Base-by-base conservation (phyloP, 2,797 vertebrate species). In the Sardinella longiceps region DNA sequence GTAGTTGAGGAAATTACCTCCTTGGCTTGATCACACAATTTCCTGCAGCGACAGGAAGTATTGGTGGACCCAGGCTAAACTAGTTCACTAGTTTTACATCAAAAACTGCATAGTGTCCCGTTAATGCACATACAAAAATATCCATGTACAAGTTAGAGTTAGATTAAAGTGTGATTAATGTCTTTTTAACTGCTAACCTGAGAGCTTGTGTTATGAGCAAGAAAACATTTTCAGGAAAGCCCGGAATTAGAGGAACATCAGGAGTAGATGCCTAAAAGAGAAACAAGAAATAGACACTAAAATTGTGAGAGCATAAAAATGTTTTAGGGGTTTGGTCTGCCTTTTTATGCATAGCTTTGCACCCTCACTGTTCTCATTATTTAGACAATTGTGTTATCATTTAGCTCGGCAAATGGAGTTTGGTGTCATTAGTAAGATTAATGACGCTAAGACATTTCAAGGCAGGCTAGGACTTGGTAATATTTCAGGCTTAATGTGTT, bases 301-400 rank as follows among this genome's bases (percentile, higher is more conserved):
- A 74, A 39, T 37, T 37, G 66, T 33, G 28, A 74, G 30, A 37
- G 0, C 30, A 6, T 4, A 74, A 33, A 37, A 39, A 66, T 33
- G 28, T 66, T 20, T 20, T 18, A 74, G 0, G 15, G 6, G 33
- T 39, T 39, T 74, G 5, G 14, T 39, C 39, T 74, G 33, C 5
- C 12, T 74, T 74, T 33, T 39, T 74, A 74, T 74, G 66, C 66
- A 39, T 74, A 74, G 63, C 63, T 18, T 18, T 74, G 18, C 66
- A 39, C 30, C 33, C 30, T 15, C 30, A 37, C 33, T 39, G 33
- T 74, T 74, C 66, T 74, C 66, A 39, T 74, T 74, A 39, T 74
- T 74, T 74, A 74, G 33, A 39, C 30, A 15, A 74, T 74, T 74
- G 66, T 74, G 66, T 74, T 74, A 74, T 74, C 66, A 74, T 74